Percentiles rank a stretch among this genome's conserved stretches.
Conservation (phyloP, 2,888 invertebrate genomes). For the Acholoe squamosa region DNA sequence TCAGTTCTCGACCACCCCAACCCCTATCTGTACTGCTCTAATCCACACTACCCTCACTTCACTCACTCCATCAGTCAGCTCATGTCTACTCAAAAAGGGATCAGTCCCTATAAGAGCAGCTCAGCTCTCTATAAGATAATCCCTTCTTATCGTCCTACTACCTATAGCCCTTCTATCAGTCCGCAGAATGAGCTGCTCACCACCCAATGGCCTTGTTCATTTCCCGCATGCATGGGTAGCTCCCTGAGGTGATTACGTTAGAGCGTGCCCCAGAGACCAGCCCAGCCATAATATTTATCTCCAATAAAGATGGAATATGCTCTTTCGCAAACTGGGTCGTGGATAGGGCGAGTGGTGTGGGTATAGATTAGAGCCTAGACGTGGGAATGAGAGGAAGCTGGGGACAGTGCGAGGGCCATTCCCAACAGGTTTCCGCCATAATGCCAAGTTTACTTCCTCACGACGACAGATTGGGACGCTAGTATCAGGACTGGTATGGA, state of each 20-base stretch:
- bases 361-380: neutral
- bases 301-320: slow-evolving; percentile 25
- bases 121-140: slow-evolving; percentile 10
- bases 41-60: neutral
- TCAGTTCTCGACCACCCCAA: neutral
- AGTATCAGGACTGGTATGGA: too few species aligned
- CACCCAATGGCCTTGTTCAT: slow-evolving; percentile 37
- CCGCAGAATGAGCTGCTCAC: neutral
- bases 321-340: slow-evolving; percentile 7
- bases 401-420: neutral
- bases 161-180: neutral
- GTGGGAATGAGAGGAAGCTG: neutral
- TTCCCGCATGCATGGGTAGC: slow-evolving; percentile 25
- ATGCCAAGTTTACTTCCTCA: neutral
- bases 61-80: neutral
- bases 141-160: neutral
- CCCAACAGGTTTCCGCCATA: neutral
- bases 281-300: slow-evolving; percentile 35
- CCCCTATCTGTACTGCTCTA: neutral
- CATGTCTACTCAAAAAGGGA: slow-evolving; percentile 24
- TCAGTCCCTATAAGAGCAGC: slow-evolving; percentile 3
- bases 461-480: neutral
- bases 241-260: slow-evolving; percentile 17
- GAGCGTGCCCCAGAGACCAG: neutral
- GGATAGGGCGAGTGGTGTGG: neutral